These are phyloP conservation scores for Ursus arctos DNA, from an alignment of 2,113 vertebrate species.

Conservation along the genomic window DNA sequence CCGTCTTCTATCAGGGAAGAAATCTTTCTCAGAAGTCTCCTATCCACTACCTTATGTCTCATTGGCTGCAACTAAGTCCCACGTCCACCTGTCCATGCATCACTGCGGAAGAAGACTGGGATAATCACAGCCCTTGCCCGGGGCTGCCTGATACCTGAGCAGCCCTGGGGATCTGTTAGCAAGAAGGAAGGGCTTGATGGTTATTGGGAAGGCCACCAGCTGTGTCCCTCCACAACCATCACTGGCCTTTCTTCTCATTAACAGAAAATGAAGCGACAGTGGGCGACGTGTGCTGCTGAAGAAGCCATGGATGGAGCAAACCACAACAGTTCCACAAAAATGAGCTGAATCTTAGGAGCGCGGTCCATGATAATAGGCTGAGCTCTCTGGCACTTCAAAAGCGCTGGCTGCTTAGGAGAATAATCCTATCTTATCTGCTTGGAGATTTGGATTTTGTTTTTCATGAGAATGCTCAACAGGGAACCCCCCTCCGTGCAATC, in stretches of 20 bases:
- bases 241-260: background rate
- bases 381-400: background rate
- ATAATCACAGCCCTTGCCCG: background rate
- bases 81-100: background rate
- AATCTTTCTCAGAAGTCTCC: background rate
- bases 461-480: background rate
- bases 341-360: background rate
- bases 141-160: background rate
- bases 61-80: background rate
- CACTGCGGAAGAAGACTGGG: background rate
- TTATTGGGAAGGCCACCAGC: background rate
- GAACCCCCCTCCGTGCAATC: background rate
- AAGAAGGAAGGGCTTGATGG: background rate
- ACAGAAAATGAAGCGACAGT: background rate
- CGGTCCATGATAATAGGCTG: background rate
- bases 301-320: background rate
- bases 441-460: slow-evolving; percentile 37
- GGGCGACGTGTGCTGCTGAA: background rate
- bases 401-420: background rate
- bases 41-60: background rate
- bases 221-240: background rate
- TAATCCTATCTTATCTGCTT: background rate
- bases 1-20: background rate
- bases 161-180: background rate
- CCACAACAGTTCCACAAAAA: background rate